Evolutionary conservation across 30 jellyfish, hydroid and myxozoan genomes (phyloP).

Genomic region (Aurelia sp.): DNA sequence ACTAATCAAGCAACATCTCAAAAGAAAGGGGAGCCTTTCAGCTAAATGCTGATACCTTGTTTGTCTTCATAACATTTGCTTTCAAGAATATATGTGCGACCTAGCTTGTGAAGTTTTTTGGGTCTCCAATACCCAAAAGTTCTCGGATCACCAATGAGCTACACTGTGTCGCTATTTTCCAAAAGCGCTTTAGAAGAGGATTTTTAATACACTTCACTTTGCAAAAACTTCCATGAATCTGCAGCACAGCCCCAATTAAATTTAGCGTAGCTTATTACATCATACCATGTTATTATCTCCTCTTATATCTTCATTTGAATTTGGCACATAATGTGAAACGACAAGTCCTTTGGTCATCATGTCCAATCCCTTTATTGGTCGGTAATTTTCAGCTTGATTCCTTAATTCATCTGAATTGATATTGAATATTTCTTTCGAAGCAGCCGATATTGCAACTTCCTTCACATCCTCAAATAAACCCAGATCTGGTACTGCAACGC

Average conservation of each 20-base stretch:
- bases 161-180: no score
- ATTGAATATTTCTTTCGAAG: constrained; percentile 14
- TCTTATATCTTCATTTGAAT: constrained; percentile 37
- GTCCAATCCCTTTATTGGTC: constrained; percentile 42
- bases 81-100: no score
- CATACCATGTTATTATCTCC: constrained; percentile 13
- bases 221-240: background rate
- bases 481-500: constrained; percentile 27
- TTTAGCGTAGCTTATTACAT: background rate
- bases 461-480: constrained; percentile 15
- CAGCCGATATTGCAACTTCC: constrained; percentile 44
- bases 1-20: no score
- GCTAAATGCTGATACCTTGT: no score
- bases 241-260: background rate
- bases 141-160: no score
- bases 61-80: no score
- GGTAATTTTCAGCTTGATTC: background rate
- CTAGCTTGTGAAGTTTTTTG: no score
- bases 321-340: constrained; percentile 32
- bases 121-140: no score
- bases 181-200: background rate
- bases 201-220: background rate
- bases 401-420: constrained; percentile 22
- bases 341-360: constrained; percentile 31
- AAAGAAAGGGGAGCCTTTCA: no score